Base-by-base conservation (phyloP, 2,888 invertebrate species). In the Tenthredo scrophulariae region DNA sequence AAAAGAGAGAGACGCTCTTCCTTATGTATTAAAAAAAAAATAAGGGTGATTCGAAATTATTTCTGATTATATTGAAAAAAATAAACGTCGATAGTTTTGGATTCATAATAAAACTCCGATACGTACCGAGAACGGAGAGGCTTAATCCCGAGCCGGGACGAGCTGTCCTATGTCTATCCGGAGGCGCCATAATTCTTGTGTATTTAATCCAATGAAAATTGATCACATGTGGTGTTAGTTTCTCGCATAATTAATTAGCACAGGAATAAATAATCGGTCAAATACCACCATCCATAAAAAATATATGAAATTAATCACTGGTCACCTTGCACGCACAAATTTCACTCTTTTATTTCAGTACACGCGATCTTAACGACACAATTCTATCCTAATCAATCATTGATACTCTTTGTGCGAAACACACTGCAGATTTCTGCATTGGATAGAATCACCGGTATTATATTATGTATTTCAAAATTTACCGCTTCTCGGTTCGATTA, bases 111-210 rank as follows among this genome's bases (percentile, higher is more conserved):
- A n/a, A 54, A 72, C 7, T 33, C 7, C 5, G 9, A 83, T 86
- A 94, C 94, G 93, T 92, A 94, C 94, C 94, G 88, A 94, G 91
- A 87, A 94, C 93, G 85, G 94, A 94, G 89, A 93, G 92, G 90
- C 94, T 94, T 87, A 93, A 92, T 74, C 93, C 93, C 85, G 93
- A 93, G 88, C 93, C 93, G 88, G 93, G 93, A 90, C 93, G 91
- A 87, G 91, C 91, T 88, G 90, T 89, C 88, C 91, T 89, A 88
- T 90, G 90, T 88, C 91, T 91, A 88, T 92, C 92, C 86, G 92
- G 92, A 86, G 92, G 92, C 90, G 92, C 92, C 92, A 92, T 92
- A 86, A 85, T 86, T 85, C 54, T 54, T n/a, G 54, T 26, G 80
- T 83, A 65, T 86, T 84, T 77, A 85, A 86, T 86, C 85, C 86